phyloP scores from a whole-genome alignment of 2,797 vertebrate genomes.

The Pelobates cultripes region DNA sequence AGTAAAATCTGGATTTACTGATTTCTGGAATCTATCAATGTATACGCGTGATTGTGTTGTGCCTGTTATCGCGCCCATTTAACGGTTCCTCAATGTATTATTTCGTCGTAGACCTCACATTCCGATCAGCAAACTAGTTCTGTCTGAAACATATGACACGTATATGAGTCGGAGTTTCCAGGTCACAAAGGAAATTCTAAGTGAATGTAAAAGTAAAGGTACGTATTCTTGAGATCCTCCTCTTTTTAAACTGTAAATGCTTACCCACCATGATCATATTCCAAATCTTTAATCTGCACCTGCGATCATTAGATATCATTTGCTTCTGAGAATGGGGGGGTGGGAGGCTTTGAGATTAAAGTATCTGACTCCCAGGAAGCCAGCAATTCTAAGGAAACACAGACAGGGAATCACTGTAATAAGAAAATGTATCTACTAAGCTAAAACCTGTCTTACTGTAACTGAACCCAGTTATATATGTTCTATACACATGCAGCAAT shows the following conservation, averaged over 20 bases:
- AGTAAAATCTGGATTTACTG: no score
- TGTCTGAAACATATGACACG: constrained; percentile 93
- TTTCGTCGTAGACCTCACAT: constrained; percentile 88
- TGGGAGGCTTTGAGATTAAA: no score
- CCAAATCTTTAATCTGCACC: no score
- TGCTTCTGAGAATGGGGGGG: no score
- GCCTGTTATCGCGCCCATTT: no score
- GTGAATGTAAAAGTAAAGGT: constrained; percentile 93
- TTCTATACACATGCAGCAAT: no score
- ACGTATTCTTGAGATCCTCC: constrained; percentile 53
- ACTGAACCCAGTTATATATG: not conserved
- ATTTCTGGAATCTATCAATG: no score
- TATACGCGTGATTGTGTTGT: no score
- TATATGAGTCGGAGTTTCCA: constrained; percentile 98
- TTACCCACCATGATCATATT: no score
- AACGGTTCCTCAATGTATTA: not conserved
- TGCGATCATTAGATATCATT: no score
- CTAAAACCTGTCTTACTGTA: not conserved
- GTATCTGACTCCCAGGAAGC: no score
- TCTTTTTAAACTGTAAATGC: no score
- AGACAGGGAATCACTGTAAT: not conserved
- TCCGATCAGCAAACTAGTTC: constrained; percentile 86
- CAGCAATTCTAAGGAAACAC: not conserved
- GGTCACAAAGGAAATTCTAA: constrained; percentile 93
- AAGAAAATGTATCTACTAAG: not conserved